Percentiles rank a stretch among this genome's conserved stretches.
Conservation (phyloP, 2,797 vertebrate species). For the Pseudomugil gertrudae region DNA sequence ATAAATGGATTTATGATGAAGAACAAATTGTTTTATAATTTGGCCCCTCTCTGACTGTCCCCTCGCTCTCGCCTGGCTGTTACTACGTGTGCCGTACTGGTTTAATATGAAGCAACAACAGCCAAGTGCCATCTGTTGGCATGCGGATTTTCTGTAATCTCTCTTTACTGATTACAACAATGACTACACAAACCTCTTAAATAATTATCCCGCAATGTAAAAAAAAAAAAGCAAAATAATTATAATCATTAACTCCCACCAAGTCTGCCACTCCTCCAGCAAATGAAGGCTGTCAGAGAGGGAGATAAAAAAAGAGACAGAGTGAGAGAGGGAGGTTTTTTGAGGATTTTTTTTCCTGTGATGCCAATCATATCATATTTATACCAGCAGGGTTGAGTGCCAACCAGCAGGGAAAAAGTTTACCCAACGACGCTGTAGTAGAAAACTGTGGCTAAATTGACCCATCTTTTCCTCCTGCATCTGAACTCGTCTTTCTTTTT, state of each 20-base stretch:
- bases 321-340: conserved; percentile 38
- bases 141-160: conserved; percentile 87
- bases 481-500: not conserved
- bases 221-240: conserved; percentile 83
- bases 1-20: conserved; percentile 69
- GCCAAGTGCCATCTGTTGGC: conserved; percentile 84
- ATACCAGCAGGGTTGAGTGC: conserved; percentile 67
- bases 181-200: conserved; percentile 88
- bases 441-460: conserved; percentile 56
- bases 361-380: conserved; percentile 80
- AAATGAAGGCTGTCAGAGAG: conserved; percentile 82
- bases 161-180: conserved; percentile 88
- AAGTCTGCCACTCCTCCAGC: conserved; percentile 85
- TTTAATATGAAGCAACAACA: conserved; percentile 79
- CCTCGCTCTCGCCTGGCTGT: conserved; percentile 55
- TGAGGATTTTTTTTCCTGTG: conserved; percentile 46
- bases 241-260: conserved; percentile 88
- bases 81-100: conserved; percentile 55
- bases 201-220: conserved; percentile 87
- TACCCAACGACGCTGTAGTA: conserved; percentile 56
- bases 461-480: conserved; percentile 39
- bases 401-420: conserved; percentile 64
- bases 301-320: conserved; percentile 46
- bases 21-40: conserved; percentile 75
- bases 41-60: conserved; percentile 66